Evolutionary conservation across 1,140 invertebrate species (phyloP).

Genomic region (Lamellibrachia luymesi): DNA sequence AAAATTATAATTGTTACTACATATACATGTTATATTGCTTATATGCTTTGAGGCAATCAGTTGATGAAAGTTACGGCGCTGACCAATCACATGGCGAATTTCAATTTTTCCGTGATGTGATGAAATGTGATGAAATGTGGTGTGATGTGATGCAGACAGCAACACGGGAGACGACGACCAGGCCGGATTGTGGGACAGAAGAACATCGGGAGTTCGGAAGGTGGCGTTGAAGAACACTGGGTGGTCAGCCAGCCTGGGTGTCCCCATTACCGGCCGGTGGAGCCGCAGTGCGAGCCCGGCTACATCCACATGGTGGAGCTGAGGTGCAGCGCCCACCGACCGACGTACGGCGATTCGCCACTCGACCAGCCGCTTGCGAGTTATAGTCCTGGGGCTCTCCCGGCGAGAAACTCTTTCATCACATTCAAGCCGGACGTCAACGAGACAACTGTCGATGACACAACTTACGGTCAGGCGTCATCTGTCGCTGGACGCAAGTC

Average conservation of each 20-base stretch:
- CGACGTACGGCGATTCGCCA: not conserved
- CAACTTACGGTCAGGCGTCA: not conserved
- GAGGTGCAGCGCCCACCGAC: not conserved
- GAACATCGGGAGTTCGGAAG: not conserved
- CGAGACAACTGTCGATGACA: not conserved
- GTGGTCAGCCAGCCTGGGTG: not conserved
- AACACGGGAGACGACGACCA: not conserved
- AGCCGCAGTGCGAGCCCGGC: not conserved
- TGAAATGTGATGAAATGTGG: not conserved
- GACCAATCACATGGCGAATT: no score
- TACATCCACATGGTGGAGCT: not conserved
- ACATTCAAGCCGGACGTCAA: not conserved
- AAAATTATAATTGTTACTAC: no score
- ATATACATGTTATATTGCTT: no score
- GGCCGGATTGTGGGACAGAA: not conserved
- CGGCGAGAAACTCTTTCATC: not conserved
- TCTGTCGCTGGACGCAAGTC: not conserved
- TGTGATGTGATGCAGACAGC: not conserved
- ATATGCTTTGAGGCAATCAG: no score
- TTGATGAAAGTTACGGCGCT: no score
- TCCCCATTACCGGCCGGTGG: not conserved
- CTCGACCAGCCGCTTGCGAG: not conserved
- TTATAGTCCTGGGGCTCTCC: not conserved
- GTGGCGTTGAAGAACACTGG: not conserved
- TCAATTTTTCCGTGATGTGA: no score